Percentiles rank a stretch among this genome's conserved stretches.
Conservation (phyloP, 2,113 vertebrate genomes). For the Halichoerus grypus region DNA sequence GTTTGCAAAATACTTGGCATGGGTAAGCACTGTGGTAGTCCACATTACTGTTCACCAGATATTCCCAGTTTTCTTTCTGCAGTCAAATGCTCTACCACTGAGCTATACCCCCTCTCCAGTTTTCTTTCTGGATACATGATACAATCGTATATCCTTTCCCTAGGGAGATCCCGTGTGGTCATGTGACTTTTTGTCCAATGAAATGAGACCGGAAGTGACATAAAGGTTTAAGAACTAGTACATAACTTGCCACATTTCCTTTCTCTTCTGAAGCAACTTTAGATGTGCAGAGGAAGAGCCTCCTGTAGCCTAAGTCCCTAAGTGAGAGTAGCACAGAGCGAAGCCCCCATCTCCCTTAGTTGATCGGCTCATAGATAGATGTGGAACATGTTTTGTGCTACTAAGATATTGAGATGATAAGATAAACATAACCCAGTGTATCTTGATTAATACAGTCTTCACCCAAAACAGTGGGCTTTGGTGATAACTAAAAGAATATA, state of each 20-base stretch:
- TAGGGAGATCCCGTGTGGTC: not conserved
- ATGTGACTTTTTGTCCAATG: not conserved
- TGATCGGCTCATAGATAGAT: not conserved
- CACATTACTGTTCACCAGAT: not conserved
- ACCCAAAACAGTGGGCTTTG: not conserved
- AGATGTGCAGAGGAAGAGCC: not conserved
- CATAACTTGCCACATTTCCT: not conserved
- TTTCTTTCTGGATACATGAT: not conserved
- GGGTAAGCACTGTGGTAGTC: not conserved
- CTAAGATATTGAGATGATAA: not conserved
- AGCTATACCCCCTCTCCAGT: not conserved
- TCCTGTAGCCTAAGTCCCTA: not conserved
- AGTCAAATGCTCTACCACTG: too few species aligned
- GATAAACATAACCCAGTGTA: not conserved
- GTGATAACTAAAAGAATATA: not conserved
- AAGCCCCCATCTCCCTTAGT: not conserved
- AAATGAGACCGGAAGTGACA: conserved; percentile 1
- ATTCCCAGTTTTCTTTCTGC: conserved; percentile 10
- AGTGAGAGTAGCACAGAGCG: not conserved
- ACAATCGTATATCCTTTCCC: not conserved
- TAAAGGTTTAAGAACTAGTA: conserved; percentile 29
- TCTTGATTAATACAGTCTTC: not conserved
- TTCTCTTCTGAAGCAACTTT: not conserved
- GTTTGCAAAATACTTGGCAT: not conserved
- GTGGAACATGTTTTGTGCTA: not conserved